Base-by-base conservation (phyloP, 2,888 invertebrate species). In the Andrena fulva region DNA sequence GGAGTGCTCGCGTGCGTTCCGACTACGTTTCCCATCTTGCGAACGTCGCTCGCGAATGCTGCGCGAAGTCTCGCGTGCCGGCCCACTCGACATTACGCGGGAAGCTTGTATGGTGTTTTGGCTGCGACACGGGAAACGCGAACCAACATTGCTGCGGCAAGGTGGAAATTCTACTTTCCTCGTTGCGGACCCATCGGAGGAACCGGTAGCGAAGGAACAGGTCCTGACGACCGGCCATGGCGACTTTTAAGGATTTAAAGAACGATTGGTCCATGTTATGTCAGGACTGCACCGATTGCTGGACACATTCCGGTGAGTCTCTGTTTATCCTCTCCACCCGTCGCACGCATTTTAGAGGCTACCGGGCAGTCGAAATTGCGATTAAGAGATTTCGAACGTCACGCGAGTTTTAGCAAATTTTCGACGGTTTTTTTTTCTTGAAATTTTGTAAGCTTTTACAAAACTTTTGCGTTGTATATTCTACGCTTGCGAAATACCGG, bases 211-310 rank as follows among this genome's bases (percentile, higher is more conserved):
- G 42, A 60, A 60, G 64, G 63, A 73, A 74, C 77, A 54, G 70
- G 62, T 86, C 42, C 66, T 59, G 69, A 33, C 52, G 16, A 67
- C 50, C 74, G 29, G 69, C 64, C 52, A 96, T 96, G 96, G 96
- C 96, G 90, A 96, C 95, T 93, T 96, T 95, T 93, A 94, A 95
- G 91, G 96, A 96, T 92, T 95, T 96, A 89, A 94, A 95, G 91
- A 95, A 95, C 92, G 96, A 96, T 93, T 96, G 96, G 96, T 95
- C 95, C 87, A 94, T 95, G 92, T 95, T 96, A 76, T 95, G 95
- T 92, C 95, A 95, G 94, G 95, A 96, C 85, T 95, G 95, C 86
- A 94, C 95, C 31, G 95, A 96, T 88, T 95, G 95, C 93, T 96
- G 96, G 96, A 95, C 96, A 48, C 91, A 94, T 42, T 94, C 95